phyloP scores from a whole-genome alignment of 2,797 vertebrate species.

The Glyptemys insculpta region DNA sequence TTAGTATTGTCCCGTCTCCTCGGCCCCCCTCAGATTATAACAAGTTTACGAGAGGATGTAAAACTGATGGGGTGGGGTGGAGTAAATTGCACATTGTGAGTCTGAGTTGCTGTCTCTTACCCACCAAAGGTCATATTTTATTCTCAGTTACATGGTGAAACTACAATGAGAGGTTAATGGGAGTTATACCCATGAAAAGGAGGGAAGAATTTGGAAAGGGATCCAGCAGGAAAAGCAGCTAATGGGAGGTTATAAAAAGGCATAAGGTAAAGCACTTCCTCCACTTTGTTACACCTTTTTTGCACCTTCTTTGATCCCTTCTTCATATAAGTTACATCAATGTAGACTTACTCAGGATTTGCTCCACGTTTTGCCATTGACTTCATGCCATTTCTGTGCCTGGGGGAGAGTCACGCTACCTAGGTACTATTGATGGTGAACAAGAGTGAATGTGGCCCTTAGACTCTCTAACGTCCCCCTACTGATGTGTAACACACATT shows the following conservation, averaged over 20 bases:
- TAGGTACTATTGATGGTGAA: background rate
- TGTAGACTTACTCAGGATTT: background rate
- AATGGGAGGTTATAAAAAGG: background rate
- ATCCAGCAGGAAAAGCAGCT: background rate
- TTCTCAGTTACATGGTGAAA: accelerated
- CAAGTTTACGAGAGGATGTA: background rate
- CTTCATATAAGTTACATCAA: background rate
- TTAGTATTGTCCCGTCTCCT: background rate
- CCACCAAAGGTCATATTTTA: accelerated
- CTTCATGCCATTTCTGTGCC: background rate
- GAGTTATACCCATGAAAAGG: accelerated
- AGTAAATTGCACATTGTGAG: background rate
- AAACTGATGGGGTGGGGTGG: background rate
- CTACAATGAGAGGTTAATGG: background rate
- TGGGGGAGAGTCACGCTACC: background rate
- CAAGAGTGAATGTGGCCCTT: background rate
- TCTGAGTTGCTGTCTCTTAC: background rate
- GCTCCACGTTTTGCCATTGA: background rate
- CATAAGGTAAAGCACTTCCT: accelerated
- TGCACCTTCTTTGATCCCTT: background rate
- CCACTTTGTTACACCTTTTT: background rate
- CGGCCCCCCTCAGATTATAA: background rate
- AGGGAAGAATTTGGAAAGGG: background rate
- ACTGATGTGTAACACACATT: background rate
- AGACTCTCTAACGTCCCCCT: accelerated